Base-by-base conservation (phyloP, 2,797 vertebrate species). In the Lacerta bilineata region DNA sequence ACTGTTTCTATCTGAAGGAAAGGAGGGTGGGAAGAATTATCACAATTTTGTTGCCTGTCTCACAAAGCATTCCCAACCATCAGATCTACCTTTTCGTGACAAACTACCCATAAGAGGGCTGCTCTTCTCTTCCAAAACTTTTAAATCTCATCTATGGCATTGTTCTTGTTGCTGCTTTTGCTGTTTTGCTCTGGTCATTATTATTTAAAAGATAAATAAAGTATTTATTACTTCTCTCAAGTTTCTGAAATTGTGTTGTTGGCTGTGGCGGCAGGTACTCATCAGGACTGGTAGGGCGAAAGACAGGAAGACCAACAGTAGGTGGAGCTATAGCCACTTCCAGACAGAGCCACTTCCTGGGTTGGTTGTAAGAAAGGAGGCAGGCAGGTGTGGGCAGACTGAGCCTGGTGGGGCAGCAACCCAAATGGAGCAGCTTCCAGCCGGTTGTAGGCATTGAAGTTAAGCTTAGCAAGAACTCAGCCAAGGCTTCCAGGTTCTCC, bases 1-100 rank as follows among this genome's bases (percentile, higher is more conserved):
- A 91, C 84, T 85, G 4, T 46, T 93, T 88, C 68, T 10, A 23
- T 41, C 46, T 82, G 64, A 80, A 33, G 91, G 85, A 85, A 89
- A 87, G 50, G 8, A 15, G 29, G 15, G 39, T 20, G 15, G 50
- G n/a, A 68, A 33, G 7, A 71, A 36, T 86, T 78, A 89, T 90
- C 66, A 6, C 8, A 80, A 86, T 61, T 55, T 86, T 81, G 33
- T 29, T 25, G 20, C 13, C 23, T 50, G 61, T 27, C 75, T n/a
- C 29, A 76, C 39, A 66, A 77, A 50, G 18, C 23, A 17, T 2
- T 59, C 68, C 55, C 72, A 27, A n/a, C 68, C 29, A 25, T 33
- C 50, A 87, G 20, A 80, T 13, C 13, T 46, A 29, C 25, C 75
- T 72, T 86, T 80, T 4, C 1, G 36, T 36, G 29, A n/a, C 36